Evolutionary conservation across 2,113 vertebrate species (phyloP), one percentile per base, ranked within the genome.

Genomic region (Uria lomvia): DNA sequence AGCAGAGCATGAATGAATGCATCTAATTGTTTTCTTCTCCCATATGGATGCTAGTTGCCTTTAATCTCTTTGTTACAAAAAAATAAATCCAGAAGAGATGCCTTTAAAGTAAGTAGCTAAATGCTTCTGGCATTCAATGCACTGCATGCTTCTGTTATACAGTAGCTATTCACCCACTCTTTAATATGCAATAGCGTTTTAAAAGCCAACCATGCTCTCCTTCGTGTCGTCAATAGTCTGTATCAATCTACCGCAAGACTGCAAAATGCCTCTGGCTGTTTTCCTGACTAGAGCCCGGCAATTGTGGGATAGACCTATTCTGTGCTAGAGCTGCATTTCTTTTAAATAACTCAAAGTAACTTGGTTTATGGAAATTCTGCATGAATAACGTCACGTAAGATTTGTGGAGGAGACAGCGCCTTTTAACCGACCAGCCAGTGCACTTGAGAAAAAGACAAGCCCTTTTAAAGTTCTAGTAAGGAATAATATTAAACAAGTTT

Each of bases 231-330:
- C 88, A 79, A 13, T 34, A 11, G 38, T 84, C 63, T 77, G 58
- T 52, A 81, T 91, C 91, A 70, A 63, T 72, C 81, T 59, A 62
- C 23, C 2, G 0, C 23, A 11, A 76, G 72, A 13, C 50, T 84
- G 90, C 50, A 85, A 65, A 79, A 81, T 22, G 56, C 55, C n/a
- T 89, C 78, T 55, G 90, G 94, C 80, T 92, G 56, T 88, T 95
- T 70, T 74, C 70, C 83, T 90, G 81, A 62, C 53, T 65, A 27
- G 40, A 85, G 82, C 77, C n/a, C 0, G 0, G 83, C 45, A 38
- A 3, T 1, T 6, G 2, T 3, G 65, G 59, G 92, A 65, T 24
- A 78, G 72, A 8, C 32, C 32, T 8, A 0, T 17, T 56, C 56
- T 67, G 56, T 26, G 9, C 27, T 4, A 5, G 27, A 75, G 62